phyloP scores from a whole-genome alignment of 2,888 invertebrate genomes.

The Drosophila eohydei region DNA sequence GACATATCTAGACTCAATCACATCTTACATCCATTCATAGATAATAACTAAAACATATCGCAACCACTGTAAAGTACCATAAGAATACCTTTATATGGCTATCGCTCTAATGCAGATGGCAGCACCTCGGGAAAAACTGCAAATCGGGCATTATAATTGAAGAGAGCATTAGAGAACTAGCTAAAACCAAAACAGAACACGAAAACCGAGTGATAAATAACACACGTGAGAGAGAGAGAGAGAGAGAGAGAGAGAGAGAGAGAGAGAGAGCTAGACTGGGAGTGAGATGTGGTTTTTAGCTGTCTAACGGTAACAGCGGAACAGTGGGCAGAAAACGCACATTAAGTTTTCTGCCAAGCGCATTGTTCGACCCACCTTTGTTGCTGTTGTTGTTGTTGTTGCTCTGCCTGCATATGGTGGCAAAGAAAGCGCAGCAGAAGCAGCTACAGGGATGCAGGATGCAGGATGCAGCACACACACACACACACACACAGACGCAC shows the following conservation, averaged over 20 bases:
- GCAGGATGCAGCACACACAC: slow-evolving; percentile 8
- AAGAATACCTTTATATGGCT: slow-evolving; percentile 25
- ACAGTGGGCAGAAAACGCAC: slow-evolving; percentile 55
- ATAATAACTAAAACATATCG: neutral
- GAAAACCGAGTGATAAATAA: slow-evolving; percentile 8
- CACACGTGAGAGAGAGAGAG: neutral
- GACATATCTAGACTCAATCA: neutral
- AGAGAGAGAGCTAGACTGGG: neutral
- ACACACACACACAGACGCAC: slow-evolving; percentile 9
- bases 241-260: neutral
- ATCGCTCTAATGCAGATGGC: slow-evolving; percentile 43
- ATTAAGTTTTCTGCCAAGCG: slow-evolving; percentile 73
- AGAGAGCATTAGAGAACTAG: slow-evolving; percentile 51
- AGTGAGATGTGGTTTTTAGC: slow-evolving; percentile 4
- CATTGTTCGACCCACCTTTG: slow-evolving; percentile 52
- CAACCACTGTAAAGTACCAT: slow-evolving; percentile 24
- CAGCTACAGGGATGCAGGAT: slow-evolving; percentile 47
- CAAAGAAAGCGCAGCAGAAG: slow-evolving; percentile 63
- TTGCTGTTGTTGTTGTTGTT: slow-evolving; percentile 44
- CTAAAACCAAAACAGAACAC: slow-evolving; percentile 24
- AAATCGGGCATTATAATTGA: slow-evolving; percentile 60
- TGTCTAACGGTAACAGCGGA: slow-evolving; percentile 22
- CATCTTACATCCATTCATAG: neutral
- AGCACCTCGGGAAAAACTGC: slow-evolving; percentile 41
- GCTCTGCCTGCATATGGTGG: slow-evolving; percentile 46